Conservation (phyloP, 2,888 invertebrate species). For the Harmothoe impar region DNA sequence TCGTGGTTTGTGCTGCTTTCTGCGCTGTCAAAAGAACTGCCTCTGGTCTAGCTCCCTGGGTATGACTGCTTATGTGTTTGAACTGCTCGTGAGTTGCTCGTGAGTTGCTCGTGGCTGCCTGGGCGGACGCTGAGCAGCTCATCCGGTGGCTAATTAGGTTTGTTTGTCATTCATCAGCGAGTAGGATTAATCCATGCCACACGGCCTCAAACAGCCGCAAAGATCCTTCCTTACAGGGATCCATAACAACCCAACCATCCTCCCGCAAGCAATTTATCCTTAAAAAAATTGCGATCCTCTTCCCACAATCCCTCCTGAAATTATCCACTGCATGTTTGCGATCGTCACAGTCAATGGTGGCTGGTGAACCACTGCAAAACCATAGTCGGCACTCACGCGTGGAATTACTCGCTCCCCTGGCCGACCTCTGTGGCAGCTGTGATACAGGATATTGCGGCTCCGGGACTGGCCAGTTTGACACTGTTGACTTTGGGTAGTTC, state of each 20-base stretch:
- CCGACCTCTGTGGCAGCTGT: not conserved
- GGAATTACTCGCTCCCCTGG: conserved; percentile 9
- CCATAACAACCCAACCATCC: not conserved
- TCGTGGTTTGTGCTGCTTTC: too few species aligned
- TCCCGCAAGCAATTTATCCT: not conserved
- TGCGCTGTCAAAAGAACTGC: too few species aligned
- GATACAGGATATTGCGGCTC: not conserved
- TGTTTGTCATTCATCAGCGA: conserved; percentile 31
- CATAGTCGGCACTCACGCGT: conserved; percentile 29
- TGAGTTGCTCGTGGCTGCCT: not conserved
- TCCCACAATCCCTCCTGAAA: not conserved
- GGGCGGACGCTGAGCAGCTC: conserved; percentile 1
- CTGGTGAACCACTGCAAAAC: conserved; percentile 17
- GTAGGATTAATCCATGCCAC: not conserved
- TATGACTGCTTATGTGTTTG: not conserved
- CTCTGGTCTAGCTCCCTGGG: too few species aligned
- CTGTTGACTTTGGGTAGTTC: conserved; percentile 15
- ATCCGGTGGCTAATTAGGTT: not conserved
- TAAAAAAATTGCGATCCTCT: not conserved
- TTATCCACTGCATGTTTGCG: conserved; percentile 10
- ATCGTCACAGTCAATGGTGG: conserved; percentile 1
- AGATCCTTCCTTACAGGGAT: not conserved
- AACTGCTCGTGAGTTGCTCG: conserved; percentile 6
- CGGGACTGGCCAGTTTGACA: not conserved
- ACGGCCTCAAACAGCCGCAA: not conserved